Conservation (phyloP, 2,888 invertebrate species). For the Perdita meconis region DNA sequence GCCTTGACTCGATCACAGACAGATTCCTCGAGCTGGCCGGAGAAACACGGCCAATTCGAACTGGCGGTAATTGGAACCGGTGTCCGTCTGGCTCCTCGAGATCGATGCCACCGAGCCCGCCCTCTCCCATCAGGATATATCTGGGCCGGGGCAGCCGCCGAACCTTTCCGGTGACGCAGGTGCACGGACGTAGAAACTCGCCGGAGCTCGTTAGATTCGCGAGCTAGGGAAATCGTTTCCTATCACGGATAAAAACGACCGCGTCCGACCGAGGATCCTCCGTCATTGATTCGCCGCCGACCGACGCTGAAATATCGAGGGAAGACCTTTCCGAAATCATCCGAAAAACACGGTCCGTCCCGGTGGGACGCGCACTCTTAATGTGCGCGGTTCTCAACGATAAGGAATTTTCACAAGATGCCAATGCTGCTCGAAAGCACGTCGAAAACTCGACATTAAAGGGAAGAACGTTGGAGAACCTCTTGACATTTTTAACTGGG, state of each 20-base stretch:
- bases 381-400: too few relatives aligned
- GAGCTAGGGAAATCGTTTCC: slow-evolving; percentile 53
- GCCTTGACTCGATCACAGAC: slow-evolving; percentile 46
- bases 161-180: slow-evolving; percentile 61
- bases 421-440: too few relatives aligned
- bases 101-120: slow-evolving; percentile 58
- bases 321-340: background rate
- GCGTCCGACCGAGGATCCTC: slow-evolving; percentile 15
- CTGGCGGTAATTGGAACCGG: slow-evolving; percentile 76
- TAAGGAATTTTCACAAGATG: too few relatives aligned
- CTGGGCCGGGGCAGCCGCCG: slow-evolving; percentile 14
- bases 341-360: background rate
- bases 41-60: slow-evolving; percentile 75
- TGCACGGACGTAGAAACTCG: slow-evolving; percentile 51
- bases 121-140: slow-evolving; percentile 43
- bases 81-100: slow-evolving; percentile 67
- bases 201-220: slow-evolving; percentile 51
- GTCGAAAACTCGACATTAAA: too few relatives aligned
- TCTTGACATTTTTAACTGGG: too few relatives aligned
- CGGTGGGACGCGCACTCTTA: too few relatives aligned
- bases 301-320: background rate
- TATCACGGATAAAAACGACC: slow-evolving; percentile 24
- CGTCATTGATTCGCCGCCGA: slow-evolving; percentile 10
- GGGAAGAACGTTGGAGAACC: too few relatives aligned
- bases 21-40: slow-evolving; percentile 70